Percentiles rank a stretch among this genome's conserved stretches.
Evolutionary conservation across 1,140 invertebrate species (phyloP).

Genomic region (Alviniconcha marisindica): DNA sequence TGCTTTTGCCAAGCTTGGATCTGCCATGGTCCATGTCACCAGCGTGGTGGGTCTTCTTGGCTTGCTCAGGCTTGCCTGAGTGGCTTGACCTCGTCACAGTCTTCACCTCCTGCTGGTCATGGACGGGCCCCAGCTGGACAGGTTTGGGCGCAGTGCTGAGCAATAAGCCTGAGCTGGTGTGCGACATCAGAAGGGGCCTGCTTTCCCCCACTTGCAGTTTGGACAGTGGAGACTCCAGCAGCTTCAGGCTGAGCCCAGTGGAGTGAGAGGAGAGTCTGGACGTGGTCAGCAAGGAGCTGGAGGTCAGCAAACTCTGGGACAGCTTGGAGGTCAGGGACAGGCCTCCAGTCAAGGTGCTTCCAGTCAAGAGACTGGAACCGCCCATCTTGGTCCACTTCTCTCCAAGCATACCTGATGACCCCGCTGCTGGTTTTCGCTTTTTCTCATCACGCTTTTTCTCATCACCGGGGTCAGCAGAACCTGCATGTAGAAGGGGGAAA

Average conservation of each 20-base stretch:
- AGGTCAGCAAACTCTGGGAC: neutral
- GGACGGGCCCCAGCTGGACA: neutral
- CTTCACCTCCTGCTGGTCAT: too few relatives aligned
- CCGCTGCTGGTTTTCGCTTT: neutral
- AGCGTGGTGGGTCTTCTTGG: neutral
- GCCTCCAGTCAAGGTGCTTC: conserved; percentile 4
- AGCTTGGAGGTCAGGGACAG: neutral
- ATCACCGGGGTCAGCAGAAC: neutral
- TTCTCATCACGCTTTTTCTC: neutral
- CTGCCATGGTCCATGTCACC: neutral
- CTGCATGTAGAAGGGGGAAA: too few relatives aligned
- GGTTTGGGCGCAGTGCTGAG: neutral
- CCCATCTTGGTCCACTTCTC: neutral
- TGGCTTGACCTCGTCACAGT: neutral
- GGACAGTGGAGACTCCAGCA: neutral
- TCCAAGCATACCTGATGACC: neutral
- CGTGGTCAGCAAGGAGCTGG: neutral
- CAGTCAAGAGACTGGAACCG: neutral
- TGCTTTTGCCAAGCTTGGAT: conserved; percentile 1
- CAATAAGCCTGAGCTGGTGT: too few relatives aligned
- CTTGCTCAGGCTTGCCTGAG: neutral
- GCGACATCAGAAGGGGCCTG: neutral
- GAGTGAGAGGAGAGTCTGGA: neutral
- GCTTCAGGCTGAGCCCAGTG: neutral
- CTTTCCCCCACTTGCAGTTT: neutral